Base-by-base conservation (phyloP, 2,888 invertebrate genomes). In the Dastarcus helophoroides region DNA sequence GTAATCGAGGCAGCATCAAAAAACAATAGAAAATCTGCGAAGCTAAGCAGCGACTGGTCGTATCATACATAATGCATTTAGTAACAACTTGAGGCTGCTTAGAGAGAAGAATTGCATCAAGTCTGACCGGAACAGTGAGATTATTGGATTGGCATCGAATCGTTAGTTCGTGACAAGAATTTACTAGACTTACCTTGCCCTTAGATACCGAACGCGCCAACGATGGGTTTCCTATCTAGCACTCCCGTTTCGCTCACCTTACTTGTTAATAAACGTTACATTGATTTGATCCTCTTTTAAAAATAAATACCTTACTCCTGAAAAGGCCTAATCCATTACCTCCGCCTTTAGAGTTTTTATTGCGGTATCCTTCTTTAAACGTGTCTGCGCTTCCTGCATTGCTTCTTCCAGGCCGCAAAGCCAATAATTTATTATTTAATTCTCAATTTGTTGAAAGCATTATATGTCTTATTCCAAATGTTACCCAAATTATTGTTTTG, bases 61-160 rank as follows among this genome's bases (percentile, higher is more conserved):
- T 37, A 46, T 46, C 46, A 47, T 50, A 44, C 45, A 48, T 46
- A 43, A 44, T 46, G 44, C 43, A 53, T 54, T 45, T 48, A 35
- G 33, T 49, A 51, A 51, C 43, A n/a, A n/a, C n/a, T n/a, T n/a
- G 46, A 48, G 46, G 46, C 48, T 50, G 42, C 51, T 53, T 51
- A 50, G 44, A 49, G 42, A 53, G 49, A 51, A 53, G 54, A 56
- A 53, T 52, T 46, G 53, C 51, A 50, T 50, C 49, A 49, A 50
- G 48, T 50, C 48, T 48, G 51, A 54, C 57, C 59, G 59, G 60
- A 62, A 62, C 62, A 61, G 57, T 58, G 54, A 53, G 58, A 59
- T 61, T 62, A 62, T 60, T 62, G 57, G 59, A 62, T 62, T 61
- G 60, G 53, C 56, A 54, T 59, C 56, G 56, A 56, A 62, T 54